Base-by-base conservation (phyloP, 2,888 invertebrate genomes). In the Netelia fuscicornis region DNA sequence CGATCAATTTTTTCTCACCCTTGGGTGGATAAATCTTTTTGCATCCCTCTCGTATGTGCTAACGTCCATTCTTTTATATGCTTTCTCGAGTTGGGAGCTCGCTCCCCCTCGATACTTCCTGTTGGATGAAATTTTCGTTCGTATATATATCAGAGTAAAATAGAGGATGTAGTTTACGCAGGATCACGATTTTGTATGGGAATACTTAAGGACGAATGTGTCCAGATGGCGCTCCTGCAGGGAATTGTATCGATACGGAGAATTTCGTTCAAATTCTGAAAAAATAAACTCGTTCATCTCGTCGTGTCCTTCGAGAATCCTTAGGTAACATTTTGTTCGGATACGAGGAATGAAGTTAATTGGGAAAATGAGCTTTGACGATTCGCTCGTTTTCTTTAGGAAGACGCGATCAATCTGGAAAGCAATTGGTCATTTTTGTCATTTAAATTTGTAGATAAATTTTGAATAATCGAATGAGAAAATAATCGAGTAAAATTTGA, bases 1-100 rank as follows among this genome's bases (percentile, higher is more conserved):
- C 11, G 44, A 10, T 10, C n/a, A 37, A 11, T 20, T 44, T 13
- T 75, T 23, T 72, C 42, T 65, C 64, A 80, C 64, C 80, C 72
- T 30, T 17, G 0, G 9, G 11, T 48, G 13, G 37, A 58, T n/a
- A 60, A 30, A 30, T 58, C 60, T n/a, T 25, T 17, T 58, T 42
- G 20, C 23, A 30, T 44, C 23, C 13, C 44, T 2, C 25, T 2
- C 25, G 2, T 71, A 20, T 3, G 20, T 44, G 11, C 60, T 10
- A 8, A 62, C 11, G 44, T 48, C 6, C 25, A 25, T 25, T 30
- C 48, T 25, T 20, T 17, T 8, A 0, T 17, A 54, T 11, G 44
- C 25, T 30, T 48, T 48, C 58, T 60, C n/a, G n/a, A 48, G n/a
- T 64, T 20, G 58, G 42, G 30, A 30, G 30, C 30, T 30, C 30